These are phyloP conservation scores for Eolophus roseicapilla DNA, from an alignment of 2,113 vertebrate genomes.

Conservation along the genomic window DNA sequence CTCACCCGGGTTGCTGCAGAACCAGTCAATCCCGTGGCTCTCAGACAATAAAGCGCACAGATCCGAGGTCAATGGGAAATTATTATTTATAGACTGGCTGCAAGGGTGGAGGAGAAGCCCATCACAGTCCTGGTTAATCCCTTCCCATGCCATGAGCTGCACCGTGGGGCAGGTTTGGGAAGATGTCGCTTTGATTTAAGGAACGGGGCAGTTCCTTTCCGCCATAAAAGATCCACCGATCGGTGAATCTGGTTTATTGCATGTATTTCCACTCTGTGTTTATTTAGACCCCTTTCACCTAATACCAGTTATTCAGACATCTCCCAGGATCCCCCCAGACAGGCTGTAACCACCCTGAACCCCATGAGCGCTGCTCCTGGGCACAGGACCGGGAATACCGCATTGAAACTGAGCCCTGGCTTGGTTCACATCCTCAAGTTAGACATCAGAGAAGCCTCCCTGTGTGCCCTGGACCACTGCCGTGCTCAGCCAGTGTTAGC, in stretches of 20 bases:
- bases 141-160: not conserved
- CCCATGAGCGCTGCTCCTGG: fast-evolving
- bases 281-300: not conserved
- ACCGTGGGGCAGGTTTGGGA: not conserved
- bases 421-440: not conserved
- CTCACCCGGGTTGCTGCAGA: not conserved
- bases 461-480: not conserved
- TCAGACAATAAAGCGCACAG: not conserved
- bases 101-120: not conserved
- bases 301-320: not conserved
- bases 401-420: not conserved
- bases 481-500: not conserved
- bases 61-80: not conserved
- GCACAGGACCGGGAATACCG: fast-evolving
- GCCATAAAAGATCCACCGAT: not conserved
- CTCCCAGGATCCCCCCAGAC: not conserved
- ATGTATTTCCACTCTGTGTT: not conserved
- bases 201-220: not conserved
- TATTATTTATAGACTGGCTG: not conserved
- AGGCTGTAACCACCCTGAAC: not conserved
- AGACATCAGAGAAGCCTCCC: not conserved
- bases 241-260: not conserved
- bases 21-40: not conserved
- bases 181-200: not conserved
- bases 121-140: not conserved